Percentiles rank a stretch among this genome's conserved stretches.
phyloP scores from a whole-genome alignment of 2,797 vertebrate genomes.

The Picus viridis region DNA sequence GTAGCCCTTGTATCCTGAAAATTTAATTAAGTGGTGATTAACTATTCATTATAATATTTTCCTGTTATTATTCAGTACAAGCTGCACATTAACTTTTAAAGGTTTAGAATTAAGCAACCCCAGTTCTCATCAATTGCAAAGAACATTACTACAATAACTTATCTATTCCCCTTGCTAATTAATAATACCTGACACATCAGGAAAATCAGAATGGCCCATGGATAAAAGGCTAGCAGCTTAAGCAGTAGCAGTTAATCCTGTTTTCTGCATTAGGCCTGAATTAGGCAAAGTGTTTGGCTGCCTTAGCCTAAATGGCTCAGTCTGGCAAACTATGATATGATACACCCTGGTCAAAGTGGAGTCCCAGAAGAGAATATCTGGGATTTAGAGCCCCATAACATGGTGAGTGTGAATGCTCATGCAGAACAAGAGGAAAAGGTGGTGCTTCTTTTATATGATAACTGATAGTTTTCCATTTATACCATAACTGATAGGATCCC shows the following conservation, averaged over 20 bases:
- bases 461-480: not conserved
- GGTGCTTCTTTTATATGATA: too few species aligned
- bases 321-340: not conserved
- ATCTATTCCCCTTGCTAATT: not conserved
- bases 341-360: not conserved
- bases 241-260: not conserved
- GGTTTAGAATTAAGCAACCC: conserved; percentile 32
- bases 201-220: not conserved
- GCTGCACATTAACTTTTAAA: conserved; percentile 39
- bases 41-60: conserved; percentile 71
- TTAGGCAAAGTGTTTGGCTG: accelerated
- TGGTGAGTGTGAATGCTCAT: not conserved
- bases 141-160: conserved; percentile 1
- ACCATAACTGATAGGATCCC: not conserved
- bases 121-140: conserved; percentile 7
- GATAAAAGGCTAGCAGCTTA: not conserved
- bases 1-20: conserved; percentile 57
- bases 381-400: not conserved
- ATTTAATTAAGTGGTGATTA: conserved; percentile 67
- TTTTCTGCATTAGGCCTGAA: not conserved
- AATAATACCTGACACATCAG: conserved; percentile 20
- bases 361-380: not conserved
- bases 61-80: conserved; percentile 60
- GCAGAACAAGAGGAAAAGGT: not conserved
- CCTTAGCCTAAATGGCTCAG: not conserved